Evolutionary conservation across 2,797 vertebrate species (phyloP).

Genomic region (Heliangelus exortis): DNA sequence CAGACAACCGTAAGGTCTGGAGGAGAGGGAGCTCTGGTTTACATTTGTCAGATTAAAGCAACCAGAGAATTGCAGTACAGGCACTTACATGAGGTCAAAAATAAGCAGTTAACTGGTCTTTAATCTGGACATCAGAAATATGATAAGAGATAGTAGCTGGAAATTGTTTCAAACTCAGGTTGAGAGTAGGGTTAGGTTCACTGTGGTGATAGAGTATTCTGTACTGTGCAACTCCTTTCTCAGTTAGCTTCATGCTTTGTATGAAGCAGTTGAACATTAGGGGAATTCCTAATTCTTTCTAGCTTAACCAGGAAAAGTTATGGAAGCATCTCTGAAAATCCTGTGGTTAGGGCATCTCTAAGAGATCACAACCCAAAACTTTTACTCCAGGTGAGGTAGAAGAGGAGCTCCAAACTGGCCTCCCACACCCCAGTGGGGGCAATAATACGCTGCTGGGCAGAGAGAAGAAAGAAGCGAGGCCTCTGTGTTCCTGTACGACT

Average conservation of each 20-base stretch:
- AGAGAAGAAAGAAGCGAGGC: not conserved
- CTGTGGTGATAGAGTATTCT: not conserved
- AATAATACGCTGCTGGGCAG: rapidly evolving
- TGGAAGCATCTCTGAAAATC: not conserved
- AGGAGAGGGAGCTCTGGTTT: not conserved
- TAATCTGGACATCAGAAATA: slow-evolving; percentile 44
- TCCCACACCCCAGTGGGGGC: not conserved
- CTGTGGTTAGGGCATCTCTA: not conserved
- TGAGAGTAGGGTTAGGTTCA: not conserved
- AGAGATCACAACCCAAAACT: not conserved
- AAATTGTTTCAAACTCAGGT: not conserved
- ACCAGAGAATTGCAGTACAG: not conserved
- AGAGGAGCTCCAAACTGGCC: not conserved
- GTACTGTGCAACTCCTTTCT: not conserved
- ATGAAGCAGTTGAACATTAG: not conserved
- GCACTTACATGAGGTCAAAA: not conserved
- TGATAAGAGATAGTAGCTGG: not conserved
- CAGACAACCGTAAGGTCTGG: not conserved
- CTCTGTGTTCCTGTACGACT: rapidly evolving
- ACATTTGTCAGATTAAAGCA: not conserved
- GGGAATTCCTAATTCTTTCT: slow-evolving; percentile 41
- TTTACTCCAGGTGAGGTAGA: not conserved
- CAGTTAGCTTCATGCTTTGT: not conserved
- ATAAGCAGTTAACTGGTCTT: not conserved
- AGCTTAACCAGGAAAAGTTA: not conserved